Evolutionary conservation across 2,113 vertebrate species (phyloP), one percentile per base, ranked within the genome.

Genomic region (Rhipidura dahli): DNA sequence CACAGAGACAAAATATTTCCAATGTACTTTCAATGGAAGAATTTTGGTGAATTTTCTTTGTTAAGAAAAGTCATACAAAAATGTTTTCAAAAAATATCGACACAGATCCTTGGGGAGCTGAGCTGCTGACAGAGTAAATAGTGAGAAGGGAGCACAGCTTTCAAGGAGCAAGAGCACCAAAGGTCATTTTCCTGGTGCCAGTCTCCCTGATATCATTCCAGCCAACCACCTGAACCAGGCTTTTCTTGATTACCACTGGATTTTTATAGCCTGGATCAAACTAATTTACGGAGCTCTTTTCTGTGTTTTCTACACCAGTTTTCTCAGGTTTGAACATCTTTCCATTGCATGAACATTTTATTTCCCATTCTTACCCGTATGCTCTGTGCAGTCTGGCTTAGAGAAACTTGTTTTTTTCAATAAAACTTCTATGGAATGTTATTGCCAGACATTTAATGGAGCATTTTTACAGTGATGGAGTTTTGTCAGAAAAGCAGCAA

Each of bases 361-460:
- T 84, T 94, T 95, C 91, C 40, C 80, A 61, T 95, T 96, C 96
- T 94, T 90, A 90, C 81, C 60, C 53, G 81, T 54, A 44, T 0
- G 4, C 50, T 87, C 30, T 89, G 23, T 35, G 53, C 69, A 68
- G 65, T 94, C 87, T 79, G 70, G 53, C 82, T 95, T 84, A 59
- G 9, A 95, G 80, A 87, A 60, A 54, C 50, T 91, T 83, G 78
- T 37, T 83, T 65, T 65, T 87, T 90, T 95, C 92, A 61, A 14
- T 63, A 78, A 59, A 82, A 66, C 54, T 61, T 57, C 94, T 80
- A 33, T n/a, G 78, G 60, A 37, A 72, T 31, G 50, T 94, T 91
- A 92, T 83, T 90, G 59, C 87, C 70, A 91, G 83, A 23, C 37
- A 83, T 93, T 97, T 96, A 85, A 93, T 95, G 82, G 89, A 77